Conservation (phyloP, 2,113 vertebrate species). For the Periophthalmodon schlosseri region DNA sequence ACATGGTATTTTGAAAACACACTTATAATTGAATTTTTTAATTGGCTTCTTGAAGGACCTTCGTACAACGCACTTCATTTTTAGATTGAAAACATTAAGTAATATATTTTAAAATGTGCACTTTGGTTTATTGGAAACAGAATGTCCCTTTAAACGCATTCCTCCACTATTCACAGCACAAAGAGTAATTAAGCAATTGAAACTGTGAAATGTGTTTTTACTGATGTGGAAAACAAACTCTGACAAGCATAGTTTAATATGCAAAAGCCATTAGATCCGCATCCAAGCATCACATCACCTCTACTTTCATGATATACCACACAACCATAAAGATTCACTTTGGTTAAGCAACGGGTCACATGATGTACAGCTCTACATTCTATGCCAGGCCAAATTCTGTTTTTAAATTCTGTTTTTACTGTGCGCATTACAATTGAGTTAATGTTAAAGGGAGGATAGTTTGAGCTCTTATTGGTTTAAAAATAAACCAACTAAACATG, state of each 20-base stretch:
- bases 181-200: slow-evolving; percentile 54
- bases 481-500: too few species aligned
- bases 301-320: slow-evolving; percentile 18
- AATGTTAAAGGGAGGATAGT: too few species aligned
- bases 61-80: background rate
- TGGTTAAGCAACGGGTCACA: background rate
- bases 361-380: background rate
- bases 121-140: background rate
- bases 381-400: background rate
- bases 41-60: background rate
- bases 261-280: slow-evolving; percentile 2
- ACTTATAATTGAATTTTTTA: background rate
- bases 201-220: slow-evolving; percentile 59
- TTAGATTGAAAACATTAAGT: background rate
- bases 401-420: too few species aligned
- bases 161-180: slow-evolving; percentile 18
- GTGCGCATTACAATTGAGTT: too few species aligned
- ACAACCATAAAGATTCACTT: background rate
- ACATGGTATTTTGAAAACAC: background rate
- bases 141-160: background rate
- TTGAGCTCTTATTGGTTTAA: too few species aligned
- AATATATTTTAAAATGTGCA: background rate
- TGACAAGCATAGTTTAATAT: slow-evolving; percentile 48
- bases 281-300: slow-evolving; percentile 8
- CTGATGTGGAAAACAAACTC: slow-evolving; percentile 56